phyloP scores from a whole-genome alignment of 2,888 invertebrate species.

The Nemapogon koenigi region DNA sequence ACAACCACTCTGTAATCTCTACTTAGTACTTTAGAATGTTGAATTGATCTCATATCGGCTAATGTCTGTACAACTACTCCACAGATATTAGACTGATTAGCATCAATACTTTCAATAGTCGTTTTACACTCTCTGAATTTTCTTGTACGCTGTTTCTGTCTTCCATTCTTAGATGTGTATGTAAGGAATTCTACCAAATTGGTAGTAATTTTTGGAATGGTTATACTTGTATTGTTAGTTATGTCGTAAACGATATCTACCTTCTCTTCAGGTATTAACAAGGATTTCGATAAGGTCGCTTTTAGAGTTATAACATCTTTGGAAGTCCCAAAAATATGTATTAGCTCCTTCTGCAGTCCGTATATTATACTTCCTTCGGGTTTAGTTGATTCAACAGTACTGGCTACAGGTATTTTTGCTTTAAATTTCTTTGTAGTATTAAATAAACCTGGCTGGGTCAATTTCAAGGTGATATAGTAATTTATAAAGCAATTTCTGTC shows the following conservation, averaged over 20 bases:
- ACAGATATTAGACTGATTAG: background rate
- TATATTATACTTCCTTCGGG: background rate
- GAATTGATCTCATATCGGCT: conserved; percentile 1
- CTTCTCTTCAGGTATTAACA: conserved; percentile 7
- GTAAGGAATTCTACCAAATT: conserved; percentile 6
- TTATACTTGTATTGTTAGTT: conserved; percentile 9
- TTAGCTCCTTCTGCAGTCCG: conserved; percentile 1
- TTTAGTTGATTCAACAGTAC: background rate
- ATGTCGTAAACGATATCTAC: conserved; percentile 9
- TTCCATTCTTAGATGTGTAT: conserved; percentile 1
- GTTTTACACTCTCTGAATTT: conserved; percentile 2
- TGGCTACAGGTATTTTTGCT: background rate
- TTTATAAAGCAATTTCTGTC: conserved; percentile 10
- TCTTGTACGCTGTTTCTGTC: background rate
- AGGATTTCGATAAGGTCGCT: conserved; percentile 13
- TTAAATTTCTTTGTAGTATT: conserved; percentile 2
- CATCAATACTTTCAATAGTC: conserved; percentile 1
- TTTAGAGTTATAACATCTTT: conserved; percentile 15
- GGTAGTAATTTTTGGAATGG: conserved; percentile 9
- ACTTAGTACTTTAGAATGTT: conserved; percentile 9
- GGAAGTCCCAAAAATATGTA: background rate
- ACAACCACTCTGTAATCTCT: conserved; percentile 18
- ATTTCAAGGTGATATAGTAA: conserved; percentile 4
- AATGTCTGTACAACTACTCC: conserved; percentile 1
- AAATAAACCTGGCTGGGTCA: background rate